Conservation (phyloP, 2,113 vertebrate species). For the Strix aluco region DNA sequence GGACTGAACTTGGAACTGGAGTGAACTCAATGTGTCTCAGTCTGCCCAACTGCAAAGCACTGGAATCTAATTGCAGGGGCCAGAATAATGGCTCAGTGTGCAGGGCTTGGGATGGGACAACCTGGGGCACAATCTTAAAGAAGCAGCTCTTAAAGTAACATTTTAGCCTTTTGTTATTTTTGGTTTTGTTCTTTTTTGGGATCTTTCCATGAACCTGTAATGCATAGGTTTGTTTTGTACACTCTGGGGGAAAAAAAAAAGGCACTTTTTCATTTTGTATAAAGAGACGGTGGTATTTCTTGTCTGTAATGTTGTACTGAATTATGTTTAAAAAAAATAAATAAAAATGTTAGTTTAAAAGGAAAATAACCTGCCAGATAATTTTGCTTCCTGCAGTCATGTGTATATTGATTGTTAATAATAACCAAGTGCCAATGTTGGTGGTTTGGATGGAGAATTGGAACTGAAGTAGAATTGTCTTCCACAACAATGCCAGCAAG, state of each 20-base stretch:
- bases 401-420: neutral
- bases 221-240: neutral
- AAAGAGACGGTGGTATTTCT: neutral
- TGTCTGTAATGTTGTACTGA: conserved; percentile 11
- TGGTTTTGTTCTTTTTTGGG: neutral
- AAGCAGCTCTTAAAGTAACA: neutral
- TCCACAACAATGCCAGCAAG: neutral
- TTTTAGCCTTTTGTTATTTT: neutral
- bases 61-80: conserved; percentile 19
- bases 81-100: conserved; percentile 1
- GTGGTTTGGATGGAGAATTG: neutral
- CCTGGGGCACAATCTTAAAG: neutral
- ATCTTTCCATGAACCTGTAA: neutral
- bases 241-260: neutral
- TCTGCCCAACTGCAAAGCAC: conserved; percentile 28
- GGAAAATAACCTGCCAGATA: neutral
- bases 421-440: neutral
- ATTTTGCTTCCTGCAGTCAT: neutral
- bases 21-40: neutral
- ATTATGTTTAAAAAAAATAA: neutral
- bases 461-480: neutral
- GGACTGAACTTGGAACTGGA: neutral
- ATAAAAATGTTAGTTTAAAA: neutral
- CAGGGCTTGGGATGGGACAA: conserved; percentile 11
- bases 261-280: neutral